Conservation (phyloP, 2,888 invertebrate genomes). For the Saturnia pavonia region DNA sequence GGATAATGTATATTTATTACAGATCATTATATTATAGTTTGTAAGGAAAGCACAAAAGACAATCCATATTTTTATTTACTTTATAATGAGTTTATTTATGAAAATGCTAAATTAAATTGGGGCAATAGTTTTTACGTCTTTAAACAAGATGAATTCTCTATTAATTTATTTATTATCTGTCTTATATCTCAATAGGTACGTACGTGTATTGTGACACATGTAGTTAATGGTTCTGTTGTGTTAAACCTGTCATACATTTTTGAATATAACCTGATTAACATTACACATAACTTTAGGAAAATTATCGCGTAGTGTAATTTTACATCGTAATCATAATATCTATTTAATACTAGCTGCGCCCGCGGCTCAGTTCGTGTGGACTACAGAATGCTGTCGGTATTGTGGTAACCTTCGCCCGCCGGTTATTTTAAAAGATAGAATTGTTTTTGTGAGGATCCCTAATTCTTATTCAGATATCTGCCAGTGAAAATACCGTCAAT, state of each 20-base stretch:
- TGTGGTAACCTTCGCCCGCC: too few species aligned
- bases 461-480: too few species aligned
- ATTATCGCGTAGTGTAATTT: not conserved
- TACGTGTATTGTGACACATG: constrained; percentile 7
- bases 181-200: constrained; percentile 14
- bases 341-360: not conserved
- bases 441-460: too few species aligned
- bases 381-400: too few species aligned
- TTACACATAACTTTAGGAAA: not conserved
- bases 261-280: not conserved
- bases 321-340: not conserved
- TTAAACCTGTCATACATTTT: constrained; percentile 12
- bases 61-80: constrained; percentile 65
- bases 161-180: constrained; percentile 23
- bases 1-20: constrained; percentile 72
- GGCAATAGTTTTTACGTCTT: constrained; percentile 51
- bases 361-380: too few species aligned
- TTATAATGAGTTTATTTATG: constrained; percentile 63
- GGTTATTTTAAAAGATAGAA: too few species aligned
- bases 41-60: constrained; percentile 74
- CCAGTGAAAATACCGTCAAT: too few species aligned
- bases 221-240: not conserved
- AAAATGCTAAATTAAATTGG: constrained; percentile 45
- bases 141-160: constrained; percentile 18
- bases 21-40: constrained; percentile 58